A percentile compares a stretch with the other conserved stretches of the same genome.
phyloP scores from a whole-genome alignment of 2,797 vertebrate species.

The Natrix natrix region DNA sequence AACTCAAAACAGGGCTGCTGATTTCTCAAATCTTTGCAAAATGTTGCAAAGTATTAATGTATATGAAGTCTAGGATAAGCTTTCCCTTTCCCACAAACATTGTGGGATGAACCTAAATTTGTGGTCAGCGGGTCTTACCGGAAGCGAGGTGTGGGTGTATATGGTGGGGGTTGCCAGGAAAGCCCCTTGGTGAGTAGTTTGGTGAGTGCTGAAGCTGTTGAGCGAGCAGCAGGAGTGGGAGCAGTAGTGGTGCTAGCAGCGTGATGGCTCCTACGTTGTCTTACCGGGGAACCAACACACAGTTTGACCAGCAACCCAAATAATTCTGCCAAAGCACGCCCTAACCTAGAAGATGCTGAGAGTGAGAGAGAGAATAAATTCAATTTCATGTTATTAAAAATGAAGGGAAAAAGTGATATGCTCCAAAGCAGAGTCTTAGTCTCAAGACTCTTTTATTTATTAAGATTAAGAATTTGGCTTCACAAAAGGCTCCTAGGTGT shows the following conservation, averaged over 20 bases:
- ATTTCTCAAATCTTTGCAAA: not conserved
- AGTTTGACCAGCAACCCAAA: slow-evolving; percentile 93
- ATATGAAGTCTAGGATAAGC: not conserved
- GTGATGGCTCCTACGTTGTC: slow-evolving; percentile 92
- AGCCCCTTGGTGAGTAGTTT: slow-evolving; percentile 93
- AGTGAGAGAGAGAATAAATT: not conserved
- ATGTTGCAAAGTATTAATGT: no score
- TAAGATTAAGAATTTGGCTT: not conserved
- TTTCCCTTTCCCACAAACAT: not conserved
- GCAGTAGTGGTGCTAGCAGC: slow-evolving; percentile 91
- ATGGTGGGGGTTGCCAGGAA: slow-evolving; percentile 93
- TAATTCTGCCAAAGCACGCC: slow-evolving; percentile 90
- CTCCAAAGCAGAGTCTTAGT: not conserved
- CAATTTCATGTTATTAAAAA: not conserved
- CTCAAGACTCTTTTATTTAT: not conserved
- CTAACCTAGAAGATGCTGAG: slow-evolving; percentile 91
- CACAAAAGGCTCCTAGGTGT: not conserved
- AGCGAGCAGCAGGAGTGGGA: slow-evolving; percentile 89
- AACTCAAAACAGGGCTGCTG: not conserved
- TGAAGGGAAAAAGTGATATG: not conserved
- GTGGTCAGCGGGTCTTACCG: slow-evolving; percentile 69
- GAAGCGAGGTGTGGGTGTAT: slow-evolving; percentile 92
- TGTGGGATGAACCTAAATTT: not conserved
- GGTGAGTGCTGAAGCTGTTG: slow-evolving; percentile 92
- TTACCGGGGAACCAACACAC: slow-evolving; percentile 93